Evolutionary conservation across 2,113 vertebrate genomes (phyloP), one percentile per base, ranked within the genome.

Genomic region (Psammodynastes pulverulentus): DNA sequence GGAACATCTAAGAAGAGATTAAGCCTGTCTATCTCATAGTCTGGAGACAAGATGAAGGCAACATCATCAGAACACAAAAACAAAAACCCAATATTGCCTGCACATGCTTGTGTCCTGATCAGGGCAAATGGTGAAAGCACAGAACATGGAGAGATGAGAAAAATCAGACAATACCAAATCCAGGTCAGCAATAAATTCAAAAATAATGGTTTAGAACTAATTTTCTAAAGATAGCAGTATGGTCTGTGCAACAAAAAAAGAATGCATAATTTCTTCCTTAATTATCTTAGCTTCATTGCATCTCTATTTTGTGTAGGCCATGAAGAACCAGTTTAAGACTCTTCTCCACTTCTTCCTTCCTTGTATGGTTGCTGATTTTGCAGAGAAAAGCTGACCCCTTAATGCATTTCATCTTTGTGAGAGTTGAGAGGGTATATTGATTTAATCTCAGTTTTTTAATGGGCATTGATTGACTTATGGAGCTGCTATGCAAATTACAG

Each of bases 371-470:
- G 94, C 96, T 96, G 97, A 96, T 97, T 97, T 96, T 97, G 97
- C 96, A 97, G 97, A 89, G 94, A 96, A 96, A 12, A 51, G 94
- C 92, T 95, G 95, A 91, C 95, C 94, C 94, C 89, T 97, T 97
- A 96, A 96, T 93, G 95, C 92, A 94, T 96, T 96, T 96, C 96
- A 96, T 96, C 97, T 97, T 96, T 97, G 96, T 93, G 93, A 4
- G 0, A 95, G 96, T 96, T 91, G 96, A 97, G 96, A 96, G 97
- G 97, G 97, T 95, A 49, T 98, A 97, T 98, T 97, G 97, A 98
- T 98, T 98, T 97, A 97, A 98, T 97, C 96, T 94, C 98, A 95
- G 94, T 97, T 98, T 98, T 92, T 97, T 97, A 88, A 98, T 96
- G 96, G 96, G 97, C 98, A 98, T 98, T 97, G 97, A 96, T 97